Conservation (phyloP, 2,797 vertebrate species). For the Vireo griseus region DNA sequence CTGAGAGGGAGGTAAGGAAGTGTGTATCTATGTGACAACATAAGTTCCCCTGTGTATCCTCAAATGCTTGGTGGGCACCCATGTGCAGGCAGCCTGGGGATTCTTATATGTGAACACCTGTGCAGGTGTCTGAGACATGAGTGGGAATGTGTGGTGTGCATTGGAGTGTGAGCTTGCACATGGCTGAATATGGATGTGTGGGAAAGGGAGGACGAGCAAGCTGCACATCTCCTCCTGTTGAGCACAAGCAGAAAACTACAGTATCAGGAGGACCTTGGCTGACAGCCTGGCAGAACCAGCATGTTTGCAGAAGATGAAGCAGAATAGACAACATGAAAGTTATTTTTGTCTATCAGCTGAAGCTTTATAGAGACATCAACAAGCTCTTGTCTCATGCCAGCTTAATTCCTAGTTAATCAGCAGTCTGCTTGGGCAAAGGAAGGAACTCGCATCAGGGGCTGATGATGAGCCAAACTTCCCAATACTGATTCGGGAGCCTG, state of each 20-base stretch:
- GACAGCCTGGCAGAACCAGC: constrained; percentile 4
- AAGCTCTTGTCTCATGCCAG: constrained; percentile 59
- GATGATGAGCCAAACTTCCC: constrained; percentile 57
- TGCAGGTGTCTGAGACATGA: not conserved
- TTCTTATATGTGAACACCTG: rapidly evolving
- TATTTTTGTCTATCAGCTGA: constrained; percentile 62
- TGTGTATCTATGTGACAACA: not conserved
- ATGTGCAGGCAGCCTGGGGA: not conserved
- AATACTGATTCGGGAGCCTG: not conserved
- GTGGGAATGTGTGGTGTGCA: rapidly evolving
- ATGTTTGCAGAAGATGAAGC: constrained; percentile 25
- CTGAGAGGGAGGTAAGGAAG: not conserved
- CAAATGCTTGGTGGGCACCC: not conserved
- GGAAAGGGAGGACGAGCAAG: not conserved
- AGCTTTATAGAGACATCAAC: constrained; percentile 63
- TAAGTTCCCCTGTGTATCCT: not conserved
- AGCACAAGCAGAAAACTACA: not conserved
- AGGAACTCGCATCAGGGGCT: constrained; percentile 50
- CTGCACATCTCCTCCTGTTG: not conserved
- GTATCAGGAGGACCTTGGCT: not conserved
- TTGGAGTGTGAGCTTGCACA: not conserved
- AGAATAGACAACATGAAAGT: constrained; percentile 19
- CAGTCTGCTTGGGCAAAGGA: constrained; percentile 55
- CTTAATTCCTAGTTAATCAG: constrained; percentile 67
- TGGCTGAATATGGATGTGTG: not conserved